Percentiles rank a stretch among this genome's conserved stretches.
Conservation (phyloP, 1,140 invertebrate genomes). For the Bactericera cockerelli region DNA sequence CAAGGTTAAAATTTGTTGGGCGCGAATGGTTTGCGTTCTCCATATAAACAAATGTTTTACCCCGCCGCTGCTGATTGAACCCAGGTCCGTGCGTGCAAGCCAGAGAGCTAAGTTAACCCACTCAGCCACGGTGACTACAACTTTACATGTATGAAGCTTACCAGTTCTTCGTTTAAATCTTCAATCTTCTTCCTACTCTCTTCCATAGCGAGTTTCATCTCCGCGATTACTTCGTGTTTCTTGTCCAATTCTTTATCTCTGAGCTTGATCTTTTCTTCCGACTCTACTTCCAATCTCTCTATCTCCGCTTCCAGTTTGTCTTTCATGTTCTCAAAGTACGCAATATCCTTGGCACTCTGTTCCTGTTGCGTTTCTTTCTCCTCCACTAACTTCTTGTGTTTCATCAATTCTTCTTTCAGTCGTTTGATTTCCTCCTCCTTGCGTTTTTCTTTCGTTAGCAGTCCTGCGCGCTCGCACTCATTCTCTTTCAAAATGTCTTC, state of each 20-base stretch:
- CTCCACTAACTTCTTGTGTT: neutral
- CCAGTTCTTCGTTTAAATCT: neutral
- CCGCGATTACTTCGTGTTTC: constrained; percentile 2
- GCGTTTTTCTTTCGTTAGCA: constrained; percentile 6
- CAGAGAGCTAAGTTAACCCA: no score
- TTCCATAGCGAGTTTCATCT: neutral
- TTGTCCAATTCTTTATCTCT: neutral
- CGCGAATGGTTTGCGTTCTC: no score
- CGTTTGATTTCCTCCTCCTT: constrained; percentile 5
- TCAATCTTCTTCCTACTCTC: neutral
- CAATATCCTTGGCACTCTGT: neutral
- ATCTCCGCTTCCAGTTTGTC: neutral
- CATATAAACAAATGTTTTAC: no score
- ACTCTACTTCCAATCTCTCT: neutral
- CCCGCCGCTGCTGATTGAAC: no score
- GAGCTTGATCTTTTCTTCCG: neutral
- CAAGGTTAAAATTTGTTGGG: no score
- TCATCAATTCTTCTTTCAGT: neutral
- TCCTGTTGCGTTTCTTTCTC: neutral
- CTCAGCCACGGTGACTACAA: no score
- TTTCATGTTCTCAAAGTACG: neutral
- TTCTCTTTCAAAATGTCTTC: constrained; percentile 1
- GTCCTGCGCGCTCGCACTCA: neutral
- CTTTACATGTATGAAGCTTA: no score
- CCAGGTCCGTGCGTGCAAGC: no score